phyloP scores from a whole-genome alignment of 2,888 invertebrate genomes.

The Podabrus alpinus region DNA sequence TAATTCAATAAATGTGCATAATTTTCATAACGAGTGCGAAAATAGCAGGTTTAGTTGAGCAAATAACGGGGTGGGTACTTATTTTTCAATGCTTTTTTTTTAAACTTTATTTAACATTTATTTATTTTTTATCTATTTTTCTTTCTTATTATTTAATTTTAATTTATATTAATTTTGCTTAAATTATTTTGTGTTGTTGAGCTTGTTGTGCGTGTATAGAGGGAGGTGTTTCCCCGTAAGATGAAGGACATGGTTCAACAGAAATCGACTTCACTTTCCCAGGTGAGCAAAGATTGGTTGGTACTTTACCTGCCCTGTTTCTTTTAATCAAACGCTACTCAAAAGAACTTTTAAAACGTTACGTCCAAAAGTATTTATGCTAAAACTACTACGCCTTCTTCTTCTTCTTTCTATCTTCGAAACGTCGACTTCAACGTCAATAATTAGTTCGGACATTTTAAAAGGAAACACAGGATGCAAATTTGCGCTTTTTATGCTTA shows the following conservation, averaged over 20 bases:
- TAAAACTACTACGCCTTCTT: neutral
- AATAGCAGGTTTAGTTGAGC: neutral
- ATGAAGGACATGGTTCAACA: conserved; percentile 74
- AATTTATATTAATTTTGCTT: conserved; percentile 40
- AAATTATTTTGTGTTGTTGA: conserved; percentile 48
- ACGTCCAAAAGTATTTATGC: neutral
- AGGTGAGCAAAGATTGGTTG: conserved; percentile 47
- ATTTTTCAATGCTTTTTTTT: conserved; percentile 56
- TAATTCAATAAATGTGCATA: conserved; percentile 17
- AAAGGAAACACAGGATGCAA: conserved; percentile 26
- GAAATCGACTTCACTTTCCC: conserved; percentile 46
- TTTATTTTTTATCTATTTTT: conserved; percentile 61
- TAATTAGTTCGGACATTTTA: neutral
- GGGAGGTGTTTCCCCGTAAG: conserved; percentile 81
- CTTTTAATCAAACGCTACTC: neutral
- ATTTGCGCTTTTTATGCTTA: conserved; percentile 9
- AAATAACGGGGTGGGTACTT: conserved; percentile 22
- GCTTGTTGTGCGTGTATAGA: conserved; percentile 58
- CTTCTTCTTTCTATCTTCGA: neutral
- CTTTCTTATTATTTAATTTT: conserved; percentile 32
- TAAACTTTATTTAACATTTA: conserved; percentile 56
- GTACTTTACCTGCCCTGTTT: conserved; percentile 31
- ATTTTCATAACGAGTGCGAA: neutral
- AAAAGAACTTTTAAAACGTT: neutral
- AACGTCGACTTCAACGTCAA: neutral